Evolutionary conservation across 92 coral and sea anemone genomes (phyloP).

Genomic region (Umimayanthus chanpuru): DNA sequence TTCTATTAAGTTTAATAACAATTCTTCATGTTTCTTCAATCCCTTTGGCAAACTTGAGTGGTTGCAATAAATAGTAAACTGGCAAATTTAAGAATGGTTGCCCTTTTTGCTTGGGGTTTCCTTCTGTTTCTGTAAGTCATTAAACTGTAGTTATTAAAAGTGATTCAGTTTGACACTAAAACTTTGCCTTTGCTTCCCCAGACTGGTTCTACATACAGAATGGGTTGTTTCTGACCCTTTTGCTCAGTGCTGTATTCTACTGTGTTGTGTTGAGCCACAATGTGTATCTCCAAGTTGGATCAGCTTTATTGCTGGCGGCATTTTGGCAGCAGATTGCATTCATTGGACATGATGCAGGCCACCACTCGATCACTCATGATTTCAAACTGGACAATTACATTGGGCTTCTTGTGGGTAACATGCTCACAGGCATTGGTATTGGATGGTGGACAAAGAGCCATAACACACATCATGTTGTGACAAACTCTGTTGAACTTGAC

Average conservation of each 20-base stretch:
- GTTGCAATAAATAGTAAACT: no score
- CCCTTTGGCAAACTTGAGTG: no score
- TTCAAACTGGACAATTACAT: conserved; percentile 67
- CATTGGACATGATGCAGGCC: conserved; percentile 96
- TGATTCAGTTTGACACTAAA: background rate
- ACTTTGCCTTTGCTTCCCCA: conserved; percentile 32
- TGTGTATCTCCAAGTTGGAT: conserved; percentile 62
- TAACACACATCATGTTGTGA: conserved; percentile 96
- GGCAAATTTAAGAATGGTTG: no score
- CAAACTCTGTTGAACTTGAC: conserved; percentile 96
- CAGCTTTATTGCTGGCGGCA: conserved; percentile 78
- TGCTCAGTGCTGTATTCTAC: conserved; percentile 74
- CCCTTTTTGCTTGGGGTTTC: no score
- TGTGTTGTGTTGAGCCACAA: conserved; percentile 78
- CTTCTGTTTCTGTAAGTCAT: background rate
- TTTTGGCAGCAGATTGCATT: conserved; percentile 99
- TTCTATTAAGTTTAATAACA: no score
- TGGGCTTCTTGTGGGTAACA: conserved; percentile 90
- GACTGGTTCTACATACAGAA: conserved; percentile 85
- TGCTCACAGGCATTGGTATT: conserved; percentile 90
- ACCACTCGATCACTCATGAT: conserved; percentile 86
- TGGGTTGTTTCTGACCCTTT: conserved; percentile 47
- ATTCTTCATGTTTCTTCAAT: no score
- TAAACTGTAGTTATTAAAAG: background rate
- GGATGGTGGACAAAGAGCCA: conserved; percentile 99